Percentiles rank a stretch among this genome's conserved stretches.
These are phyloP conservation scores for Cyprinella venusta DNA, from an alignment of 2,797 vertebrate genomes.

Conservation along the genomic window DNA sequence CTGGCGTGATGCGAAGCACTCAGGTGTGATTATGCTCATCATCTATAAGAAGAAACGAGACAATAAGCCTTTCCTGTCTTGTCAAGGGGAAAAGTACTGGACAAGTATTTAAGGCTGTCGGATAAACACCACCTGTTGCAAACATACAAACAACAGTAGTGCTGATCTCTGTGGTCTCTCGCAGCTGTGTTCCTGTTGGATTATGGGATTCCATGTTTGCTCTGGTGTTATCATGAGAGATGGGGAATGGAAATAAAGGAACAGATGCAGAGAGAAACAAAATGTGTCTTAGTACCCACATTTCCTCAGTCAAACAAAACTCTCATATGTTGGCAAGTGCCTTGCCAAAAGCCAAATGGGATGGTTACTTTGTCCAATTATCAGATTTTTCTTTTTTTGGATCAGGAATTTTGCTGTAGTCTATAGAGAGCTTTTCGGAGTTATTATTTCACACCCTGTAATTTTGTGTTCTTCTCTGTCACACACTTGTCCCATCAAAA, in stretches of 20 bases:
- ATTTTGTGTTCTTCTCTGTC: conserved; percentile 25
- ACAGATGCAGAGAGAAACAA: conserved; percentile 24
- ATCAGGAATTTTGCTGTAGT: not conserved
- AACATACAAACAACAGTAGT: conserved; percentile 36
- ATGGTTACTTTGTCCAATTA: not conserved
- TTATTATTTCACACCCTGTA: conserved; percentile 23
- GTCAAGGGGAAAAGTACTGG: not conserved
- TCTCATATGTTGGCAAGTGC: not conserved
- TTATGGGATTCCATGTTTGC: conserved; percentile 22
- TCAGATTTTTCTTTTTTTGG: not conserved
- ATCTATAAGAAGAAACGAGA: conserved; percentile 1
- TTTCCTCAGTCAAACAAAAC: conserved; percentile 22
- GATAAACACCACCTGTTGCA: conserved; percentile 45
- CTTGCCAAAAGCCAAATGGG: not conserved
- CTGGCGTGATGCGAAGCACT: conserved; percentile 30
- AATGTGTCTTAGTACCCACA: not conserved
- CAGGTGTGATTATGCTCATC: conserved; percentile 26
- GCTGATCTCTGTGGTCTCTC: conserved; percentile 18
- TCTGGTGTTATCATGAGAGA: conserved; percentile 8
- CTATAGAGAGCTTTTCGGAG: not conserved
- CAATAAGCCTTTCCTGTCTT: conserved; percentile 21
- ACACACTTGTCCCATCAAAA: conserved; percentile 7
- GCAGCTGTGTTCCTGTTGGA: conserved; percentile 24
- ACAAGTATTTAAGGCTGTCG: conserved; percentile 34
- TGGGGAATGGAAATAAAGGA: conserved; percentile 17